These are phyloP conservation scores for Meriones psammophilus DNA, from an alignment of 2,797 vertebrate genomes.

Conservation along the genomic window DNA sequence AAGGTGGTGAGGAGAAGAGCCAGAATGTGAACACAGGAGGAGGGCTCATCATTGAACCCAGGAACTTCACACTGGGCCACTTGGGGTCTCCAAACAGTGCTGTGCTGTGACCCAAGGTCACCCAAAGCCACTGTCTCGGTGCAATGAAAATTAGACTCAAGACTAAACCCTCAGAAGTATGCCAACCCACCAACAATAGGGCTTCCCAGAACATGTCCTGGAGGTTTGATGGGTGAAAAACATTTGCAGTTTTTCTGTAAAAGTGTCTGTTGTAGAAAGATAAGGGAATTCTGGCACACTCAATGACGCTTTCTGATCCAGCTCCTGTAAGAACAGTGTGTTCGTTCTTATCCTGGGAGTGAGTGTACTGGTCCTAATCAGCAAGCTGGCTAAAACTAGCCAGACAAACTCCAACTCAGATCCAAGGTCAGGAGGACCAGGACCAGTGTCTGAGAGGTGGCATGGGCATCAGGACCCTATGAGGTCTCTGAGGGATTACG, in stretches of 20 bases:
- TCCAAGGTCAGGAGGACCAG: not conserved
- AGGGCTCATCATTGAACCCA: not conserved
- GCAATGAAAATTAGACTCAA: not conserved
- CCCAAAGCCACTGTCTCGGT: not conserved
- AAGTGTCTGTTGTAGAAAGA: constrained; percentile 77
- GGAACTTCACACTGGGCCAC: accelerated
- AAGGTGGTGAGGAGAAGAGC: not conserved
- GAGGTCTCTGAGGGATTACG: not conserved
- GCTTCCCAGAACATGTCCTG: not conserved
- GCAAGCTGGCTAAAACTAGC: not conserved
- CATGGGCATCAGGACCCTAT: not conserved
- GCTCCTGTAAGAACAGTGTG: not conserved
- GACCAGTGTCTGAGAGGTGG: not conserved
- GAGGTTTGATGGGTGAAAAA: constrained; percentile 67
- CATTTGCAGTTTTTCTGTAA: constrained; percentile 66
- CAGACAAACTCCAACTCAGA: not conserved
- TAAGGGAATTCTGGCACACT: constrained; percentile 72
- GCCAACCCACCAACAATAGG: not conserved
- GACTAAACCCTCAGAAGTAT: not conserved
- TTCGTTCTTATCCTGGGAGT: constrained; percentile 44
- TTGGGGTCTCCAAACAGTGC: not conserved
- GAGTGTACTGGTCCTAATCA: not conserved
- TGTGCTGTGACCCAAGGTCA: not conserved
- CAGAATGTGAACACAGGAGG: not conserved
- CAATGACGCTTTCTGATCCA: not conserved